Evolutionary conservation across 2,113 vertebrate species (phyloP), one percentile per base, ranked within the genome.

Genomic region (Jaculus jaculus): DNA sequence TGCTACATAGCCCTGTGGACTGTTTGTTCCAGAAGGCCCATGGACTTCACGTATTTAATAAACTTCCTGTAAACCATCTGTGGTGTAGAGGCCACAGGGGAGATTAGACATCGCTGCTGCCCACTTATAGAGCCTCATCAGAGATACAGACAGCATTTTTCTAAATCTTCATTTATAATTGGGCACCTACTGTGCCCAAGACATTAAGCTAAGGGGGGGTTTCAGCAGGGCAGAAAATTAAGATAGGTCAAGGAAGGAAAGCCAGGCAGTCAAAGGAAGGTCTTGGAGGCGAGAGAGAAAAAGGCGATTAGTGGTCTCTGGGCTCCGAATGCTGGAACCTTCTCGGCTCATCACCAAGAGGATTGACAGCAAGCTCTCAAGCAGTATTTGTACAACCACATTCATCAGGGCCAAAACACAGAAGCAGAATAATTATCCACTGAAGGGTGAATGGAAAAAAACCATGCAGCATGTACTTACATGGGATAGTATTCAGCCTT

Each of bases 71-170:
- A 10, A 66, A 34, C 21, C 9, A 30, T 34, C 60, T 37, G 32
- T 4, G 7, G 32, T 63, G 20, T 34, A 5, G 1, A 37, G 30
- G 18, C 9, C 32, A 3, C 2, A 0, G 18, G 18, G 17, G 3
- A 3, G 3, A n/a, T n/a, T 42, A 66, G 37, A n/a, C 9, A 16
- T 60, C 24, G 3, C 69, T 61, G 32, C 20, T 82, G 17, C 0
- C 5, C 39, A 18, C 23, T 10, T n/a, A 30, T 39, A 39, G 24
- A 23, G 23, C 39, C 77, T 66, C 30, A 15, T 23, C 32, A 54
- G 78, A 91, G 5, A 42, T 39, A 37, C 0, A 24, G 37, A 2
- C 60, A 85, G 34, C 10, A 0, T 9, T 4, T 4, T 39, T 30
- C 66, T 20, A 42, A 61, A 28, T 28, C 42, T 26, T 65, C 34